These are phyloP conservation scores for Anniella stebbinsi DNA, from an alignment of 2,797 vertebrate species.

Conservation along the genomic window DNA sequence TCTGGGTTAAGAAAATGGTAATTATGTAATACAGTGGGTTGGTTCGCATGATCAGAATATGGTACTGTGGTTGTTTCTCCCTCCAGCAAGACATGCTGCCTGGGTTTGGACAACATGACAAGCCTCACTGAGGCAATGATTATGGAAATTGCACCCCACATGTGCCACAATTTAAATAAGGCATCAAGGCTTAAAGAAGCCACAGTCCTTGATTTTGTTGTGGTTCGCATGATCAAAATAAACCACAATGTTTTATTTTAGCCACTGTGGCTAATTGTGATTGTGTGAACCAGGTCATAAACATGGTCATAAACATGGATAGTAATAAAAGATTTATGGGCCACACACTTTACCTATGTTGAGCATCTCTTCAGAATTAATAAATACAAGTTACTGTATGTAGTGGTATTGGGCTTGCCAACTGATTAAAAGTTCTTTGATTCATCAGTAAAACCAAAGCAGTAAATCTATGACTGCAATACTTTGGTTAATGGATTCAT, in stretches of 20 bases:
- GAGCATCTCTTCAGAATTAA: slow-evolving; percentile 25
- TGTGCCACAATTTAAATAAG: too few species aligned
- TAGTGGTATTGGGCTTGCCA: background rate
- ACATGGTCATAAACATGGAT: background rate
- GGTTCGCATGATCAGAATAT: too few species aligned
- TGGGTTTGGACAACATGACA: too few species aligned
- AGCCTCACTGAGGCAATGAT: too few species aligned
- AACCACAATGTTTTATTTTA: too few species aligned
- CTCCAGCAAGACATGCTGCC: too few species aligned
- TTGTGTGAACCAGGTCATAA: background rate
- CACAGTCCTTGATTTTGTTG: too few species aligned
- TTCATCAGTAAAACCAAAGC: slow-evolving; percentile 28
- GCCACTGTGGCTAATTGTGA: too few species aligned
- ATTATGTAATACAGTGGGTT: background rate
- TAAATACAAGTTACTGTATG: slow-evolving; percentile 18
- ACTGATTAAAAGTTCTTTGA: slow-evolving; percentile 20
- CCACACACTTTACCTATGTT: slow-evolving; percentile 17
- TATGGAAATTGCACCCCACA: too few species aligned
- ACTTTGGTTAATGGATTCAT: slow-evolving; percentile 17
- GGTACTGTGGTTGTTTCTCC: too few species aligned
- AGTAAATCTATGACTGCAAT: slow-evolving; percentile 22
- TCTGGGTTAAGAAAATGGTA: slow-evolving; percentile 1
- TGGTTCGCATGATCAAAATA: too few species aligned
- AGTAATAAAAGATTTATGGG: slow-evolving; percentile 36
- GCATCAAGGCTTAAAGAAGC: too few species aligned